phyloP scores from a whole-genome alignment of 2,888 invertebrate species.

The Melinaea marsaeus region DNA sequence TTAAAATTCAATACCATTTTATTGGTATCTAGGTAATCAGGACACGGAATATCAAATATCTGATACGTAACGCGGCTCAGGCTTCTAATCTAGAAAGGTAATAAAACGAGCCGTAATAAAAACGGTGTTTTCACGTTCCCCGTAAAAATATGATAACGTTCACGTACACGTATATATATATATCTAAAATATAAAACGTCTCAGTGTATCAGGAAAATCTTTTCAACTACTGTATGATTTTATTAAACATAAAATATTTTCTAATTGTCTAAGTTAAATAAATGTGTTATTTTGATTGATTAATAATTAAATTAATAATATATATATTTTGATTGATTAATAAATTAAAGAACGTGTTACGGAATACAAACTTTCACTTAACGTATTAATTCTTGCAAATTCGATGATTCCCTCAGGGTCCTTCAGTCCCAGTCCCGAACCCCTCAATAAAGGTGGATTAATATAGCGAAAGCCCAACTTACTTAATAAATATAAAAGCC shows the following conservation, averaged over 20 bases:
- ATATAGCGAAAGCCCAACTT: conserved; percentile 77
- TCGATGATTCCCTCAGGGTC: conserved; percentile 28
- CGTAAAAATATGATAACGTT: conserved; percentile 77
- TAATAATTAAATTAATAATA: too few species aligned
- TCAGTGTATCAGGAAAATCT: background rate
- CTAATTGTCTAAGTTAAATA: too few species aligned
- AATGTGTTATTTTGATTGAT: conserved; percentile 2
- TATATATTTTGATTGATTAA: conserved; percentile 1
- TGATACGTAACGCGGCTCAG: conserved; percentile 34
- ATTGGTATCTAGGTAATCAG: background rate
- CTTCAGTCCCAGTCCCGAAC: conserved; percentile 51
- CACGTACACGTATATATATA: conserved; percentile 48
- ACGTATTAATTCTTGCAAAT: conserved; percentile 24
- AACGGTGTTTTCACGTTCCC: conserved; percentile 70
- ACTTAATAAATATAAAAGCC: conserved; percentile 80
- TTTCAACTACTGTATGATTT: background rate
- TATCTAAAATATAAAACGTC: conserved; percentile 14
- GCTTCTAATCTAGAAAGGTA: conserved; percentile 70
- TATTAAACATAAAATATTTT: background rate
- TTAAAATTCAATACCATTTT: background rate
- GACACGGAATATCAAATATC: conserved; percentile 15
- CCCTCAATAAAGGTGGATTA: conserved; percentile 77
- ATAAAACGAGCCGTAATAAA: conserved; percentile 72
- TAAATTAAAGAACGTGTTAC: conserved; percentile 15
- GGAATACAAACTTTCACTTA: conserved; percentile 19